Base-by-base conservation (phyloP, 2,797 vertebrate genomes). In the Thaleichthys pacificus region DNA sequence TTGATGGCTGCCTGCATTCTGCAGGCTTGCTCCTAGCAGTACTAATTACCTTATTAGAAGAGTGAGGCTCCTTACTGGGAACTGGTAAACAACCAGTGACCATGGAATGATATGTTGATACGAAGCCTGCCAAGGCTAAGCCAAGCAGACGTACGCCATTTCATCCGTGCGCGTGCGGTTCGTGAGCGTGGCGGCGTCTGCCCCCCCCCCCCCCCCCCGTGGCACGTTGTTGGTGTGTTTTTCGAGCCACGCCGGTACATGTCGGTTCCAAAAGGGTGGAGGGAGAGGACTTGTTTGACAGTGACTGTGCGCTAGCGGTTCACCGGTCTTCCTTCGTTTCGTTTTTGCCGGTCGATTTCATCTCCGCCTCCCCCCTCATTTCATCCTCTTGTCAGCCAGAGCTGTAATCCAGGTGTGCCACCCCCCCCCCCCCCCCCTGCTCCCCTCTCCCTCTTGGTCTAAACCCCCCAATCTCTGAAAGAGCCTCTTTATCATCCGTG, bases 41-140 rank as follows among this genome's bases (percentile, higher is more conserved):
- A 71, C 56, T 86, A 84, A 86, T 86, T 76, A 69, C 70, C 68
- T 83, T 78, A 75, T 81, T 81, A 83, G 80, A 83, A 81, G 73
- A 66, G 68, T 17, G 56, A 51, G 69, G 69, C 80, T 49, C 22
- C 26, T 63, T 63, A 63, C 24, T 49, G 28, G 30, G 35, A 35
- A 28, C 38, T 49, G 28, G 21, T 66, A 35, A 28, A 54, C 54
- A 68, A 57, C 30, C 15, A 68, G 49, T 68, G 26, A 17, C 66
- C 19, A 30, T 57, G 22, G 51, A 5, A 19, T 11, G 38, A 47
- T 66, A 42, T 9, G 49, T 11, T 68, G 66, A 68, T 5, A 4
- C 32, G 66, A 9, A 28, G 24, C 66, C 7, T 51, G 42, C 21
- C 49, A 30, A 30, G 66, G 15, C 26, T 35, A 35, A 35, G 5